A percentile compares a stretch with the other conserved stretches of the same genome.
Conservation (phyloP, 2,113 vertebrate genomes). For the Macrotus californicus region DNA sequence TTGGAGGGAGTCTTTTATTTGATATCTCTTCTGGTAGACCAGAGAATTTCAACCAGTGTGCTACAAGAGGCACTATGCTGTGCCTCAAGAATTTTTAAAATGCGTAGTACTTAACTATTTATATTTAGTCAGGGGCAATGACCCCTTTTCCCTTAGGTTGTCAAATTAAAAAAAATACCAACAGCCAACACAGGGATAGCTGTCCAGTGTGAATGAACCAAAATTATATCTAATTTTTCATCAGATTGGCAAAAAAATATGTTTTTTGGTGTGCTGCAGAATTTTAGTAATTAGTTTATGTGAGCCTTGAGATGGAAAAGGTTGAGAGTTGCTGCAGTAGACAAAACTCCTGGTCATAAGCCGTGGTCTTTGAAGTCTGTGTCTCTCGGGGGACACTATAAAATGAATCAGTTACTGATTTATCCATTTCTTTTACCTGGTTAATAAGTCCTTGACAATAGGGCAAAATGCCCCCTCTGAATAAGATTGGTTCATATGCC, state of each 20-base stretch:
- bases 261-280: background rate
- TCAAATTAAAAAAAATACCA: background rate
- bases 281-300: background rate
- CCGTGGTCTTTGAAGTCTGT: background rate
- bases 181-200: background rate
- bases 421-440: background rate
- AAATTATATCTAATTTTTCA: background rate
- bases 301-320: background rate
- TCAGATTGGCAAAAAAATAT: background rate
- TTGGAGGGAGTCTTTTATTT: background rate
- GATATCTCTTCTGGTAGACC: background rate
- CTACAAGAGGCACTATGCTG: no score
- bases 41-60: background rate
- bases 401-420: background rate
- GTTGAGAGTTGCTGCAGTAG: background rate
- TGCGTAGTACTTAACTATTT: background rate
- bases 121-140: background rate
- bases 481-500: background rate
- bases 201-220: background rate
- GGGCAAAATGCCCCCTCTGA: background rate
- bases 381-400: background rate
- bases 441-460: background rate
- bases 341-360: background rate
- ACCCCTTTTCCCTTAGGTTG: background rate
- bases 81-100: background rate